Evolutionary conservation across 2,113 vertebrate genomes (phyloP).

Genomic region (Cygnus atratus): DNA sequence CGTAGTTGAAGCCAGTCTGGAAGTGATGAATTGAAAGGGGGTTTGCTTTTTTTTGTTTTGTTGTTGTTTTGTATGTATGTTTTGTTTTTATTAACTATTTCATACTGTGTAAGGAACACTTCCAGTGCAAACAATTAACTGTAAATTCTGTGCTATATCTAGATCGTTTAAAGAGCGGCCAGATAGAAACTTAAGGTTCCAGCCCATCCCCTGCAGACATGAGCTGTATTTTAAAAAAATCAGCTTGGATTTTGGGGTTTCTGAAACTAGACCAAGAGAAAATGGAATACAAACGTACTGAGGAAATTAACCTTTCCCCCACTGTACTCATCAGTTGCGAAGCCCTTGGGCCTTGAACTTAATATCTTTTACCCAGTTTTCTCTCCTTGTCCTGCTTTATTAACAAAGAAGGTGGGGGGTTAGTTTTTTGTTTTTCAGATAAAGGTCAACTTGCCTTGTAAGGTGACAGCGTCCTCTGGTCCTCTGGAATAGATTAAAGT

Average conservation of each 20-base stretch:
- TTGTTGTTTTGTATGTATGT: neutral
- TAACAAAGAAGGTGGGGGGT: neutral
- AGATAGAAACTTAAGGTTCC: neutral
- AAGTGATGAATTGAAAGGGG: neutral
- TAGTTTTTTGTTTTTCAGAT: neutral
- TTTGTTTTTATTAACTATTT: neutral
- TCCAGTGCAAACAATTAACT: neutral
- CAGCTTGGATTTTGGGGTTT: neutral
- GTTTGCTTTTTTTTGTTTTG: neutral
- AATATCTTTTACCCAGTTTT: neutral
- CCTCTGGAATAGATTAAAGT: neutral
- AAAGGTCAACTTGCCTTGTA: neutral
- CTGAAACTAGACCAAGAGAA: conserved; percentile 4
- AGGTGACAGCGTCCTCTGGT: neutral
- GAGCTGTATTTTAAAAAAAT: neutral
- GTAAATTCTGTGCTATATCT: neutral
- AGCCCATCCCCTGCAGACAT: neutral
- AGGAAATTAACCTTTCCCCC: conserved; percentile 2
- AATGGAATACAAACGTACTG: neutral
- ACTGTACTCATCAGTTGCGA: neutral
- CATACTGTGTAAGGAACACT: neutral
- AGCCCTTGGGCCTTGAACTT: conserved; percentile 14
- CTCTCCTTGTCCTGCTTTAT: conserved; percentile 18
- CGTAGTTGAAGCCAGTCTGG: neutral
- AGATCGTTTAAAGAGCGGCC: neutral